phyloP scores from a whole-genome alignment of 2,797 vertebrate genomes.

The Perdix hodgsoniae region DNA sequence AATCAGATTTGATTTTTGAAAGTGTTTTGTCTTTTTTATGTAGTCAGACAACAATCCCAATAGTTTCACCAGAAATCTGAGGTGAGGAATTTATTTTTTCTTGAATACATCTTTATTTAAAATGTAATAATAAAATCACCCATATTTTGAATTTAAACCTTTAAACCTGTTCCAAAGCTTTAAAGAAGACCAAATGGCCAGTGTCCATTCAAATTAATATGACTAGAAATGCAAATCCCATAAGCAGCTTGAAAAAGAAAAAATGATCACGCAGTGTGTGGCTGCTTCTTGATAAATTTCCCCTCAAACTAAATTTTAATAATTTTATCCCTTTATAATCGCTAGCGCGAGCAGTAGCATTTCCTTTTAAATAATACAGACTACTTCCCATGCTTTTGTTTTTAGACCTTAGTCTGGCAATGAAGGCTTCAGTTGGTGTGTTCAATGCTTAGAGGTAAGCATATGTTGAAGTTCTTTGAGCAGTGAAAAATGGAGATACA shows the following conservation, averaged over 20 bases:
- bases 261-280: background rate
- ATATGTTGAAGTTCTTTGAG: background rate
- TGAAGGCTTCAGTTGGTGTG: background rate
- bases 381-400: background rate
- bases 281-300: background rate
- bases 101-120: background rate
- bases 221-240: background rate
- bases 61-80: background rate
- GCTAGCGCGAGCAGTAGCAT: background rate
- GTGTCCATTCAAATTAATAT: background rate
- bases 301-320: background rate
- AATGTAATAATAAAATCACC: background rate
- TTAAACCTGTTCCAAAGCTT: slow-evolving; percentile 22
- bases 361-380: background rate
- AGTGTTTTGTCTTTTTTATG: background rate
- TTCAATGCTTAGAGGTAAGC: slow-evolving; percentile 5
- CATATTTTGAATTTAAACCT: slow-evolving; percentile 12
- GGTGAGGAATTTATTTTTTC: background rate
- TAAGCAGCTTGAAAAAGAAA: slow-evolving; percentile 1
- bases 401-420: background rate
- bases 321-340: background rate
- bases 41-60: background rate
- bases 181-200: background rate
- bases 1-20: background rate
- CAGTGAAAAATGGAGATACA: background rate